Conservation (phyloP, 2,888 invertebrate species). For the Glaucopsyche alexis region DNA sequence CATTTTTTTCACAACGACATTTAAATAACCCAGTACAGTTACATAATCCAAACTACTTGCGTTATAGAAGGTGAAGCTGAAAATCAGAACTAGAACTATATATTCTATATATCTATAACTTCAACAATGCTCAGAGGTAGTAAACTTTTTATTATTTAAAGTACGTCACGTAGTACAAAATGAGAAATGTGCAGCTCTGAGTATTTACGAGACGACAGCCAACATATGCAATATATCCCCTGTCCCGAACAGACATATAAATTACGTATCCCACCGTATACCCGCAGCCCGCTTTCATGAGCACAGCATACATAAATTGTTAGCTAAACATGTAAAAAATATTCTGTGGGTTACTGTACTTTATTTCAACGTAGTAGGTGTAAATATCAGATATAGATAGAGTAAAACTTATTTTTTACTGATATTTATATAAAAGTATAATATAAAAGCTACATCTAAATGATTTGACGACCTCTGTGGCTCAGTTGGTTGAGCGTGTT, state of each 20-base stretch:
- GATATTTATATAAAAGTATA: too few relatives aligned
- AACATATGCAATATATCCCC: conserved; percentile 26
- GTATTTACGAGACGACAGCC: neutral
- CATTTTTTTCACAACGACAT: too few relatives aligned
- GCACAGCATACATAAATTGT: conserved; percentile 26
- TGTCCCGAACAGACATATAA: conserved; percentile 30
- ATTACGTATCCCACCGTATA: conserved; percentile 30
- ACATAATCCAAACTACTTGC: too few relatives aligned
- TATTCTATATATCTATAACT: neutral
- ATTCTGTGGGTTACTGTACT: conserved; percentile 2
- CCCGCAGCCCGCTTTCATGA: conserved; percentile 26
- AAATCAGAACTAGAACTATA: too few relatives aligned
- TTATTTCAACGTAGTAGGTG: neutral
- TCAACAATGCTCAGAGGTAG: neutral
- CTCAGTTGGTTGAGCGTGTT: too few relatives aligned
- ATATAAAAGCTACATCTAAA: too few relatives aligned
- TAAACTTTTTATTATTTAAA: conserved; percentile 7
- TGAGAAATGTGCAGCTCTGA: conserved; percentile 15
- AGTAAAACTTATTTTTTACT: too few relatives aligned
- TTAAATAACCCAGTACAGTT: too few relatives aligned
- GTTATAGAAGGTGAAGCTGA: too few relatives aligned
- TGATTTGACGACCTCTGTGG: too few relatives aligned
- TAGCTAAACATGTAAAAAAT: neutral
- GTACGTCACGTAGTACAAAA: conserved; percentile 2
- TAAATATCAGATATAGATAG: too few relatives aligned